Evolutionary conservation across 2,113 vertebrate species (phyloP).

Genomic region (Calidris pygmaea): DNA sequence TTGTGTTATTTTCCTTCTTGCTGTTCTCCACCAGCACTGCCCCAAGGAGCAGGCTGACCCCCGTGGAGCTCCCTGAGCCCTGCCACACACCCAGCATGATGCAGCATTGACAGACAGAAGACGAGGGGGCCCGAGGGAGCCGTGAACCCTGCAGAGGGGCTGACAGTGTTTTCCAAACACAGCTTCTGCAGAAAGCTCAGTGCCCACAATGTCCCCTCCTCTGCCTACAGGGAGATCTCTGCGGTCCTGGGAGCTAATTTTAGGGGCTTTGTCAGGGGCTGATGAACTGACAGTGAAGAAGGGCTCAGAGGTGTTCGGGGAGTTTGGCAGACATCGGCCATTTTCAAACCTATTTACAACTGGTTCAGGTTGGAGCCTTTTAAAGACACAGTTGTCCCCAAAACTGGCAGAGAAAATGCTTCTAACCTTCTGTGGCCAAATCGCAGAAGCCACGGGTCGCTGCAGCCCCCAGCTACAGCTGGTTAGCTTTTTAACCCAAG

Average conservation of each 20-base stretch:
- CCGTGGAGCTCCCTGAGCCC: background rate
- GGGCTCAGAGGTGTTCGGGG: background rate
- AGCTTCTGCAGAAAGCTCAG: background rate
- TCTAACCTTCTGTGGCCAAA: background rate
- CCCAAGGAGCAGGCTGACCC: background rate
- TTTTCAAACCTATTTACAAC: background rate
- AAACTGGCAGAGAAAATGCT: background rate
- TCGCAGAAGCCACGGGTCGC: fast-evolving
- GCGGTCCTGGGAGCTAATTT: background rate
- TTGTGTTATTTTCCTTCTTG: background rate
- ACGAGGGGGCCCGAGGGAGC: background rate
- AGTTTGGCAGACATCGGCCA: background rate
- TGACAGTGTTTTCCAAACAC: background rate
- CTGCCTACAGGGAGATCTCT: background rate
- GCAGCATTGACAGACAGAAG: background rate
- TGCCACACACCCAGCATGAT: background rate
- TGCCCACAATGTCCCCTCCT: background rate
- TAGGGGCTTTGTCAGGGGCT: background rate
- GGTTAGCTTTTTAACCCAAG: constrained; percentile 36
- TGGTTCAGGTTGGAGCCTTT: background rate
- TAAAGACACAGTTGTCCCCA: background rate
- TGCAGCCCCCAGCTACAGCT: constrained; percentile 17
- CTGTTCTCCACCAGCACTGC: background rate
- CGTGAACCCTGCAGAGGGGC: fast-evolving
- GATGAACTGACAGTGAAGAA: background rate